Base-by-base conservation (phyloP, 2,113 vertebrate genomes). In the Toxostoma redivivum region DNA sequence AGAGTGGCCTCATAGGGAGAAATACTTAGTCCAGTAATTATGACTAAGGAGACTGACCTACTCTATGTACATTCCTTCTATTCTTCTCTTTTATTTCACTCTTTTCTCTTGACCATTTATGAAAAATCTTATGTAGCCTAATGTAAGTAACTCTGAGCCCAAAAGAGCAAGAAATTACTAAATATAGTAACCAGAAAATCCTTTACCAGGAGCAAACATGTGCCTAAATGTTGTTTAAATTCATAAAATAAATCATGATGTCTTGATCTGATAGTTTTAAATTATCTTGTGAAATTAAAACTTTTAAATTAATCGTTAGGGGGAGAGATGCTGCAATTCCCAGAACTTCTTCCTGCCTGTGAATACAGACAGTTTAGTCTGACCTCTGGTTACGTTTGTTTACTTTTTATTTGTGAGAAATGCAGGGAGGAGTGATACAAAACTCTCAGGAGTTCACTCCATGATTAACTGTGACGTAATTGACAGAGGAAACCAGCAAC, bases 401-500 rank as follows among this genome's bases (percentile, higher is more conserved):
- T 92, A 60, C 48, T 42, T 79, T 67, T 67, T 84, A 82, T 91
- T 95, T 72, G 51, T 94, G 61, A 77, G 85, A 92, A 94, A 76
- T 22, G 51, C 44, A 78, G 85, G 51, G 58, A 95, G 51, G 87
- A 96, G 92, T 31, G 80, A 89, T 91, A 74, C 54, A 74, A 74
- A 96, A 95, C 84, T 97, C 96, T 93, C 79, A 81, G 87, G 97
- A 96, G 67, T 94, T 97, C 84, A 77, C 77, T 77, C 64, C 10
- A 8, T 94, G 97, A 97, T 97, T 97, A 97, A 93, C 77, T 13
- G 22, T 97, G 88, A 94, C 22, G 87, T 91, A 97, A 97, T 54
- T 97, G 97, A 97, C 95, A 93, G 72, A 94, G 94, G 57, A 94
- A 97, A 97, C 88, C 91, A 94, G 88, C 95, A 95, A 95, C 95